These are phyloP conservation scores for Eilema caniola DNA, from an alignment of 2,888 invertebrate species.

Conservation along the genomic window DNA sequence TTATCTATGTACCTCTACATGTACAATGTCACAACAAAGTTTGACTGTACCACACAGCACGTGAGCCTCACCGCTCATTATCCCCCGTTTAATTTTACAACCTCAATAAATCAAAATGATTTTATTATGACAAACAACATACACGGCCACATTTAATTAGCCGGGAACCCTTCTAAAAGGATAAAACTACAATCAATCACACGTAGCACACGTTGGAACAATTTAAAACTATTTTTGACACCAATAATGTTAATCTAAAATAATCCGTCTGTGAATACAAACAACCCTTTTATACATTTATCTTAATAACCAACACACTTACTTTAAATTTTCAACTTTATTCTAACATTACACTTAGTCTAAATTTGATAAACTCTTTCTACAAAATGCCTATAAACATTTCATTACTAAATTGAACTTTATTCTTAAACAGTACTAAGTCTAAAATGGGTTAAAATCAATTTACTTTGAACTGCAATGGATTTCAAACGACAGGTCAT, in stretches of 20 bases:
- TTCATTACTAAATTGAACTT: neutral
- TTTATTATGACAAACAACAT: conserved; percentile 7
- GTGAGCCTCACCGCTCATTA: conserved; percentile 3
- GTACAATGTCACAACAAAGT: neutral
- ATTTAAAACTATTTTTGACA: conserved; percentile 44
- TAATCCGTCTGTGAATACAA: conserved; percentile 29
- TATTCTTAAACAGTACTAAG: neutral
- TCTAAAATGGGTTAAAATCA: neutral
- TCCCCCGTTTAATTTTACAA: conserved; percentile 2
- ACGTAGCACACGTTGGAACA: conserved; percentile 21
- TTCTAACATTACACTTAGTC: neutral
- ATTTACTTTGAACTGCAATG: neutral
- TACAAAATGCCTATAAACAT: neutral
- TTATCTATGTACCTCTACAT: neutral
- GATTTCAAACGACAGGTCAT: conserved; percentile 3
- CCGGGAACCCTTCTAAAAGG: neutral
- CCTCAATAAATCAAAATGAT: conserved; percentile 9
- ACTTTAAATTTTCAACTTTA: neutral
- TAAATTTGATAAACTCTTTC: neutral
- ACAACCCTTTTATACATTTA: conserved; percentile 34
- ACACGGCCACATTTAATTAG: conserved; percentile 11
- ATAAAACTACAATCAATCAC: conserved; percentile 30
- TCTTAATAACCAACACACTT: conserved; percentile 17
- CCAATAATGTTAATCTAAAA: conserved; percentile 41
- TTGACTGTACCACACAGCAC: neutral